Base-by-base conservation (phyloP, 1,140 invertebrate genomes). In the Amphibalanus amphitrite region DNA sequence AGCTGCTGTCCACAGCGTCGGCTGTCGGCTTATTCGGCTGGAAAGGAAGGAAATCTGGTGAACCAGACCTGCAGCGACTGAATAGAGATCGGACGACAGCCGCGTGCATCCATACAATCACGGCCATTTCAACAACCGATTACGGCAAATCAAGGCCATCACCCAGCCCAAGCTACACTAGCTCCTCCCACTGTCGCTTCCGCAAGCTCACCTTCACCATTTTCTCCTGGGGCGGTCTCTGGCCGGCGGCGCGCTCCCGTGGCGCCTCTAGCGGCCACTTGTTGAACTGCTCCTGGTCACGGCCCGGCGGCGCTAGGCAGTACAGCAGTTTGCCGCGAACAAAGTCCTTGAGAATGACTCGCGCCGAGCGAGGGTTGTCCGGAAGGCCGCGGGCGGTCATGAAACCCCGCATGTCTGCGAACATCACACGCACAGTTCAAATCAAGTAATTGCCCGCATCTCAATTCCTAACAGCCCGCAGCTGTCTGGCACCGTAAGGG, bases 361-460 rank as follows among this genome's bases (percentile, higher is more conserved):
- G 85, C 0, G 95, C 88, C 4, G 94, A 89, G 71, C 95, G 84
- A 0, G 94, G 87, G 80, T 90, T 89, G 83, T 99, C 96, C 0
- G 97, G 95, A 74, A 95, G 86, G 0, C 95, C 95, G 77, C 92
- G 90, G 26, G 89, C 87, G 0, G 93, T 97, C 95, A 98, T 98
- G 79, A 91, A 97, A 47, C 95, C 95, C 77, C 95, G 84, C 82
- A 91, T 93, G 80, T 88, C 92, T 91, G 80, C 72, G n/a, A n/a
- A n/a, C n/a, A n/a, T n/a, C n/a, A n/a, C n/a, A n/a, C n/a, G n/a
- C n/a, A n/a, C n/a, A n/a, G n/a, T n/a, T n/a, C n/a, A n/a, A n/a
- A n/a, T n/a, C n/a, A n/a, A n/a, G n/a, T n/a, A n/a, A n/a, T n/a
- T n/a, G n/a, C n/a, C n/a, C n/a, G n/a, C n/a, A n/a, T n/a, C n/a